Conservation (phyloP, 2,797 vertebrate genomes). For the Oreochromis mossambicus region DNA sequence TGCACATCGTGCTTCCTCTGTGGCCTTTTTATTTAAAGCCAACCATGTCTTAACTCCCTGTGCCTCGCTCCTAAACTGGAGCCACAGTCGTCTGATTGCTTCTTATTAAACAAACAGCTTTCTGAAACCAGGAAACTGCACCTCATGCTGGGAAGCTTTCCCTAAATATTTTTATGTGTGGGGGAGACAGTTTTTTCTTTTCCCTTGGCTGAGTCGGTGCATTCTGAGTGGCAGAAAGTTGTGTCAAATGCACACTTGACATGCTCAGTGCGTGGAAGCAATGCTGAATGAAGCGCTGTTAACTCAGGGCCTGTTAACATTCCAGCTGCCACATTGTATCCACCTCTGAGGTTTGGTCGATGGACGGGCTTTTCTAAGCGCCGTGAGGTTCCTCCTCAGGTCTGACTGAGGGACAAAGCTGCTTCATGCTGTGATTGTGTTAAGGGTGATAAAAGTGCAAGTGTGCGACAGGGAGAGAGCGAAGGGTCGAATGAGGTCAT, state of each 20-base stretch:
- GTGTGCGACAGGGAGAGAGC: background rate
- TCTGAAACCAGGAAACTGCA: background rate
- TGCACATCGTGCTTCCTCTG: background rate
- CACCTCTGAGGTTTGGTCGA: background rate
- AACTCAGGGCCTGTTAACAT: conserved; percentile 38
- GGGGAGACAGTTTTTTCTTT: background rate
- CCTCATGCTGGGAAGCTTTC: background rate
- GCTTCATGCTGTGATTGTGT: background rate
- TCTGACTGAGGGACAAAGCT: background rate
- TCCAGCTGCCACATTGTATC: conserved; percentile 41
- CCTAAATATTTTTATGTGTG: conserved; percentile 15
- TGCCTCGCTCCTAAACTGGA: background rate
- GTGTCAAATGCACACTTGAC: conserved; percentile 7
- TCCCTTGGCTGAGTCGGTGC: background rate
- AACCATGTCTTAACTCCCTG: background rate
- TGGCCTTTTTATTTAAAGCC: background rate
- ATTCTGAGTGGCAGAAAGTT: background rate
- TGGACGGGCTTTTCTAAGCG: background rate
- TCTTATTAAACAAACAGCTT: background rate
- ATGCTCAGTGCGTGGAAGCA: conserved; percentile 6
- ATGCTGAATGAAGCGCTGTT: conserved; percentile 12
- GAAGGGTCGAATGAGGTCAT: background rate
- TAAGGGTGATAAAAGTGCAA: background rate
- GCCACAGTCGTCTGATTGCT: background rate
- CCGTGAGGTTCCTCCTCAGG: background rate